Base-by-base conservation (phyloP, 2,113 vertebrate species). In the Vanacampus margaritifer region DNA sequence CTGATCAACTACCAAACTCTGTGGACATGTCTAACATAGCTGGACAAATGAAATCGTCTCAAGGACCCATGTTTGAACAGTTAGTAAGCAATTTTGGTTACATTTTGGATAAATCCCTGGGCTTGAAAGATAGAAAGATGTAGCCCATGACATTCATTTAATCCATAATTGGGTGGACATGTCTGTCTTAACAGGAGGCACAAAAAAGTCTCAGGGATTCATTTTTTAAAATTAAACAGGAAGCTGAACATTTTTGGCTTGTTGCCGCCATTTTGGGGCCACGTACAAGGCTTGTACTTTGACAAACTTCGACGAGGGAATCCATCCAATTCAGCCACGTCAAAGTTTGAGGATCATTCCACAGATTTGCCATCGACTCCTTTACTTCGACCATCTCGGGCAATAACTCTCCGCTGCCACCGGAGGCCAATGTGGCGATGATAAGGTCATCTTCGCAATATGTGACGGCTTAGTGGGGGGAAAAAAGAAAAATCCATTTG, bases 371-470 rank as follows among this genome's bases (percentile, higher is more conserved):
- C 53, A 26, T 32, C 14, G 28, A 32, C 53, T 28, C 32, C 26
- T 63, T 60, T 64, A 21, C 64, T 37, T 72, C 41, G 32, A 46
- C 48, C 48, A 54, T 69, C 72, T 73, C 32, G 11, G 68, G 77
- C 72, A 70, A 70, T 81, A 69, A 59, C 73, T 48, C 39, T 64
- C 62, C 64, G 64, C 67, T 50, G 64, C 81, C 88, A 85, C 81
- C 56, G 85, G 86, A 89, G 87, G 89, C 79, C 85, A 85, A 74
- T 80, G 74, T 84, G 72, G 16, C 78, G 74, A 78, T 75, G 75
- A 82, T 71, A 78, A 83, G 79, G 67, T 81, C 76, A 81, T 72
- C 28, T 58, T 50, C 57, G 64, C 59, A 16, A 46, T 36, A 60
- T 71, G 53, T 32, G 70, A 79, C 75, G 74, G 57, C 65, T 24